Conservation (phyloP, 2,888 invertebrate species). For the Trachelus stipa region DNA sequence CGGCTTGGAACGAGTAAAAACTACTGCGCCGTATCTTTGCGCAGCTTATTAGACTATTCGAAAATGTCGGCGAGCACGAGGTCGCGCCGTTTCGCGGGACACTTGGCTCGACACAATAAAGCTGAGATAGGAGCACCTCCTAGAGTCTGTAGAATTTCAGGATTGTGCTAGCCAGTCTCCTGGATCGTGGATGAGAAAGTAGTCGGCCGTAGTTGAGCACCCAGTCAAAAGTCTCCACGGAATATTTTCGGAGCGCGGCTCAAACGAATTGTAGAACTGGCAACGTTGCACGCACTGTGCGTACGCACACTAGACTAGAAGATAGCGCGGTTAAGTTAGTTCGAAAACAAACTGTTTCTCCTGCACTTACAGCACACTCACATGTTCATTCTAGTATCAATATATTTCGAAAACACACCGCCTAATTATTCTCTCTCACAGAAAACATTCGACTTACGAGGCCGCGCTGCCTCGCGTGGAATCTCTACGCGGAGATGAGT, state of each 20-base stretch:
- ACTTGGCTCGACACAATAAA: background rate
- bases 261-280: constrained; percentile 22
- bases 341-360: background rate
- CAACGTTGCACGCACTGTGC: constrained; percentile 28
- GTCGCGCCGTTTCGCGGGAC: constrained; percentile 2
- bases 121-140: background rate
- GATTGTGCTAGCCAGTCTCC: background rate
- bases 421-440: background rate
- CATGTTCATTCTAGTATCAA: constrained; percentile 3
- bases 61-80: constrained; percentile 5
- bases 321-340: background rate
- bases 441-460: constrained; percentile 8
- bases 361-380: background rate
- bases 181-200: background rate
- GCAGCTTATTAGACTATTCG: background rate
- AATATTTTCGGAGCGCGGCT: constrained; percentile 6
- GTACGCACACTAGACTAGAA: constrained; percentile 5
- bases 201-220: background rate
- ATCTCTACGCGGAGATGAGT: background rate
- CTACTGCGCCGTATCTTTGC: background rate
- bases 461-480: constrained; percentile 17
- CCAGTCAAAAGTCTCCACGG: constrained; percentile 4
- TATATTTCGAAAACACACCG: background rate
- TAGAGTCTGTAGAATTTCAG: background rate
- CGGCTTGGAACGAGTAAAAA: background rate